These are phyloP conservation scores for Drosophila murphyi DNA, from an alignment of 1,140 invertebrate genomes.

Conservation along the genomic window DNA sequence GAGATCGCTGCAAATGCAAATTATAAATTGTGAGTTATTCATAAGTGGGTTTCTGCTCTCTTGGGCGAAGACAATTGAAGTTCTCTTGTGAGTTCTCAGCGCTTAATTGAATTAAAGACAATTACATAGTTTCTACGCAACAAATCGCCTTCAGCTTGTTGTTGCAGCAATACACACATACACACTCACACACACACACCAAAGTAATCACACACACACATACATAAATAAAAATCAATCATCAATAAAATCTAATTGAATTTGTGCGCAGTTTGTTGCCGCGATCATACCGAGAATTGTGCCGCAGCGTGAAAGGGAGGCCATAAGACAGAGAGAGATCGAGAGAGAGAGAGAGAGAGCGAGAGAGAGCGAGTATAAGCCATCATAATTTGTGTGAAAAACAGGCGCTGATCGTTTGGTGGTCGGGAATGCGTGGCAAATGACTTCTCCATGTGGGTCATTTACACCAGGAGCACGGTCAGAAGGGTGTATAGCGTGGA, in stretches of 20 bases:
- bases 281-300: conserved; percentile 35
- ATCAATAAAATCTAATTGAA: conserved; percentile 81
- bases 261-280: conserved; percentile 49
- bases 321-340: background rate
- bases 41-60: conserved; percentile 7
- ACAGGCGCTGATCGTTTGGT: conserved; percentile 40
- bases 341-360: background rate
- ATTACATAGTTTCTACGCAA: conserved; percentile 45
- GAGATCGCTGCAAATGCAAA: background rate
- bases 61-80: conserved; percentile 60
- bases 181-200: conserved; percentile 1
- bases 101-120: conserved; percentile 76
- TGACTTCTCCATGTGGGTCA: conserved; percentile 49
- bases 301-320: background rate
- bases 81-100: conserved; percentile 23
- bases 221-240: conserved; percentile 62
- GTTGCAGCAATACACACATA: background rate
- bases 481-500: background rate
- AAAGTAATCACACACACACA: background rate
- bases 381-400: conserved; percentile 54
- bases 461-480: conserved; percentile 30
- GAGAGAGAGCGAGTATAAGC: conserved; percentile 8
- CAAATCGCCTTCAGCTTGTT: background rate
- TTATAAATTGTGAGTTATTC: conserved; percentile 26
- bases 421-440: conserved; percentile 50